Conservation (phyloP, 2,113 vertebrate species). For the Pelodiscus sinensis region DNA sequence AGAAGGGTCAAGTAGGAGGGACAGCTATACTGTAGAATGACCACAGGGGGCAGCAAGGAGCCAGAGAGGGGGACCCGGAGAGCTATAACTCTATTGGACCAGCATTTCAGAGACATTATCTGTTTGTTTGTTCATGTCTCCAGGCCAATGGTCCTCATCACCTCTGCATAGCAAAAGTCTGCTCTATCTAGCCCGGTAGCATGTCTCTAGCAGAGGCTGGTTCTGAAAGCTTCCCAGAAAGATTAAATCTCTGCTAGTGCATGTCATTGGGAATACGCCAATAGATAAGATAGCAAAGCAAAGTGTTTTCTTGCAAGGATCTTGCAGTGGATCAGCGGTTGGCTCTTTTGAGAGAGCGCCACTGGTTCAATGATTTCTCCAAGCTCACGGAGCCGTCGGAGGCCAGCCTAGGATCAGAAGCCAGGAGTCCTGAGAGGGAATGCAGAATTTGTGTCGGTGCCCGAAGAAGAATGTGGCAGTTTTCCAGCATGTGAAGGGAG, state of each 20-base stretch:
- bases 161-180: not conserved
- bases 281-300: not conserved
- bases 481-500: not conserved
- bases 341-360: not conserved
- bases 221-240: not conserved
- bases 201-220: not conserved
- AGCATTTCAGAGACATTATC: too few species aligned
- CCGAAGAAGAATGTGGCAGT: not conserved
- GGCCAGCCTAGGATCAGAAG: not conserved
- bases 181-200: not conserved
- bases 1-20: too few species aligned
- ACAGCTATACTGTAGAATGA: too few species aligned
- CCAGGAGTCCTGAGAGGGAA: not conserved
- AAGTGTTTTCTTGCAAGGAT: not conserved
- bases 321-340: not conserved
- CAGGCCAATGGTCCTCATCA: not conserved
- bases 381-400: not conserved
- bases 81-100: too few species aligned
- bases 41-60: too few species aligned
- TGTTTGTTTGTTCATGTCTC: too few species aligned
- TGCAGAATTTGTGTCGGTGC: not conserved
- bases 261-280: not conserved
- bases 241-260: not conserved
- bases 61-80: too few species aligned
- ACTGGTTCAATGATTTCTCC: not conserved